Evolutionary conservation across 2,888 invertebrate species (phyloP).

Genomic region (Scrobipalpa costella): DNA sequence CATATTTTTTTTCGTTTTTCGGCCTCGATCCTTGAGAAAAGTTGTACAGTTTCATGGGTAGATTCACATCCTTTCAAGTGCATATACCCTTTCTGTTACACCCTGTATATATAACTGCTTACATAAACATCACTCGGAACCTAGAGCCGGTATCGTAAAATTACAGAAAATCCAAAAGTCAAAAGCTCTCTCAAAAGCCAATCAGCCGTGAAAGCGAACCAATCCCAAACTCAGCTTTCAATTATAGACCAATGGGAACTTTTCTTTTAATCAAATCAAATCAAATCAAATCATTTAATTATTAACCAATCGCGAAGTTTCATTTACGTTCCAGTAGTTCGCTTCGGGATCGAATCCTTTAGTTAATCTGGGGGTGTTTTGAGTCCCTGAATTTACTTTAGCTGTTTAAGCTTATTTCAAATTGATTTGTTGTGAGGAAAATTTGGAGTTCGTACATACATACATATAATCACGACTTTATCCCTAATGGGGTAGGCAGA

Average conservation of each 20-base stretch:
- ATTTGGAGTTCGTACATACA: no score
- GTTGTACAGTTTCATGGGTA: no score
- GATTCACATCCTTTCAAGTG: no score
- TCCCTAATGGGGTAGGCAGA: no score
- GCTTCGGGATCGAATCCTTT: neutral
- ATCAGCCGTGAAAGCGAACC: constrained; percentile 22
- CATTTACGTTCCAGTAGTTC: constrained; percentile 17
- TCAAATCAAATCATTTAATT: no score
- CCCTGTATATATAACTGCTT: no score
- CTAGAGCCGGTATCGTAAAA: neutral
- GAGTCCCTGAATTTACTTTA: neutral
- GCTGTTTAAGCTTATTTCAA: neutral
- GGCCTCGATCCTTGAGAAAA: no score
- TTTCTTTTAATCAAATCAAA: no score
- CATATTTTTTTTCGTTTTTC: no score
- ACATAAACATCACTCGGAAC: neutral
- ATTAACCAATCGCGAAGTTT: constrained; percentile 20
- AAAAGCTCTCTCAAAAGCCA: constrained; percentile 6
- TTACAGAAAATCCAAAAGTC: constrained; percentile 16
- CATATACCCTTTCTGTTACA: no score
- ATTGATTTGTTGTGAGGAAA: no score
- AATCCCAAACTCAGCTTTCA: constrained; percentile 17
- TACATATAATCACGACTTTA: no score
- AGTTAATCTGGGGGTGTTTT: neutral
- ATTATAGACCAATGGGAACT: constrained; percentile 19